Base-by-base conservation (phyloP, 2,888 invertebrate species). In the Vesta saturnalis region DNA sequence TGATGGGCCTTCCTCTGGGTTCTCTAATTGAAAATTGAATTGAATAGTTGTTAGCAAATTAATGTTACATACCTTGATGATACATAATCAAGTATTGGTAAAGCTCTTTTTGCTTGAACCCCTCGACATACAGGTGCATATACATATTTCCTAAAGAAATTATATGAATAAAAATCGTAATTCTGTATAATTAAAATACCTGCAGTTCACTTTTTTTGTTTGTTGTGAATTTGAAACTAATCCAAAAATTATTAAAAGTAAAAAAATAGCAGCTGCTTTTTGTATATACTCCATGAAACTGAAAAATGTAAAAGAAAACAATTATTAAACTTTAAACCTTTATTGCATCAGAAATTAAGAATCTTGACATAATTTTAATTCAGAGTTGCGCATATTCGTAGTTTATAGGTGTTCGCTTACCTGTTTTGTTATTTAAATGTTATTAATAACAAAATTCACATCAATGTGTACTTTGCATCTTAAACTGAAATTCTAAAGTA, bases 41-140 rank as follows among this genome's bases (percentile, higher is more conserved):
- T 22, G n/a, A 19, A 22, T 5, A 14, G 12, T 18, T 49, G 16
- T 19, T 19, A 19, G 5, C n/a, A 54, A 22, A 54, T n/a, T 6
- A 12, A 6, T 30, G 49, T 12, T 19, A 19, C 2, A 14, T 21
- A 54, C 54, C 54, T 54, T 19, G 49, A 18, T 10, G 49, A 49
- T 2, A 19, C 54, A 19, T 19, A 12, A 12, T 54, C 21, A 2
- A 54, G 12, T 19, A 3, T 10, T 15, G 64, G 61, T 8, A 63
- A 12, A n/a, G 65, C 69, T 19, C 77, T 61, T 64, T 77, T 77
- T 5, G 73, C 73, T 16, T 73, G 72, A 2, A 74, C 72, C 16
- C 77, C 78, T 47, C 78, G 70, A 59, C 78, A 78, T 19, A 73
- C 72, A 8, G 77, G 77, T n/a, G 76, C 76, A 62, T 74, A 78